Percentiles rank a stretch among this genome's conserved stretches.
phyloP scores from a whole-genome alignment of 2,797 vertebrate species.

The Heteromormyrus szaboi region DNA sequence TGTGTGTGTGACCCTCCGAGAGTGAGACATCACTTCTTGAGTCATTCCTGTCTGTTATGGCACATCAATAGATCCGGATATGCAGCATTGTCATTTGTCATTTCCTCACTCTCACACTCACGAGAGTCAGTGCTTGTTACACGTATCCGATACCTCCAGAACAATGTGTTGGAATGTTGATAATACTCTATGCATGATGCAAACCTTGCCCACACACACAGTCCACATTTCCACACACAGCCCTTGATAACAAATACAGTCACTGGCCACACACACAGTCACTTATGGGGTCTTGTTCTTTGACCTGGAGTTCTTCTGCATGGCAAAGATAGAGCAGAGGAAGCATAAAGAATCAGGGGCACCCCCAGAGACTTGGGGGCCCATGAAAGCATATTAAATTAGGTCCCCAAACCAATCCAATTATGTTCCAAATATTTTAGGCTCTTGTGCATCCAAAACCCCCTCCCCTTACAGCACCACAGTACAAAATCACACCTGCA shows the following conservation, averaged over 20 bases:
- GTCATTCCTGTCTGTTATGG: neutral
- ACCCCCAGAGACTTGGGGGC: neutral
- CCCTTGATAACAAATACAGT: neutral
- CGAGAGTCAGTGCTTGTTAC: neutral
- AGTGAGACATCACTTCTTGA: neutral
- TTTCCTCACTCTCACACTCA: neutral
- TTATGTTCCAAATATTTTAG: neutral
- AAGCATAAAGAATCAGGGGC: neutral
- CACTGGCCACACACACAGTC: neutral
- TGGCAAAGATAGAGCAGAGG: neutral
- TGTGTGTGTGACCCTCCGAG: neutral
- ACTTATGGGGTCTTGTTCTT: neutral
- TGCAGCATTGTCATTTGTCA: neutral
- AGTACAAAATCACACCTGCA: neutral
- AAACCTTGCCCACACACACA: neutral
- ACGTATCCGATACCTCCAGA: neutral
- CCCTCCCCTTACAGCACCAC: neutral
- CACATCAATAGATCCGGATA: neutral
- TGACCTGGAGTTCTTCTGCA: neutral
- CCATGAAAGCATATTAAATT: neutral
- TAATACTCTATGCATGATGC: neutral
- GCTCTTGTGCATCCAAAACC: neutral
- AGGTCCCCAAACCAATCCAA: neutral
- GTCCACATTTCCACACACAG: neutral
- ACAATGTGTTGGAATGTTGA: neutral